Evolutionary conservation across 2,888 invertebrate species (phyloP), one percentile per base, ranked within the genome.

Genomic region (Schrankia costaestrigalis): DNA sequence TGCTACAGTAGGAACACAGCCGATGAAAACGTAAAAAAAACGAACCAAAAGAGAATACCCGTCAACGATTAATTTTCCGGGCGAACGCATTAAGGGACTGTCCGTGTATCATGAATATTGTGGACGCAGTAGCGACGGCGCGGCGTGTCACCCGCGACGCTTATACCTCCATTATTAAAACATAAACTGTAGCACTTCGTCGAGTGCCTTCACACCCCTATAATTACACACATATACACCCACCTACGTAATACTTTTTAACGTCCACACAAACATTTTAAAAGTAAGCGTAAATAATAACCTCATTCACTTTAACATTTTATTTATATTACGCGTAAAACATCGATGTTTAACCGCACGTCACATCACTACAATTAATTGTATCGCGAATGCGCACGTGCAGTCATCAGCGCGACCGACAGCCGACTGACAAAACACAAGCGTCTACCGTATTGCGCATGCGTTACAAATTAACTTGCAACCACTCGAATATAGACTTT

Each of bases 91-190:
- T 26, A 35, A 33, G 19, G 30, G 36, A 46, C 32, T 38, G 43
- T 49, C 44, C 47, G 31, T 33, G 26, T 37, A 39, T 41, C 34
- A 28, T 26, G 28, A 31, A 44, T 41, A 26, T 29, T 23, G 31
- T 51, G 54, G 57, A 25, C 40, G 36, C 37, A 28, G 35, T 23
- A 49, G 38, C 37, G 39, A 30, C 40, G 25, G 51, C 35, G 34
- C 15, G 26, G 37, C 45, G 47, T 46, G 50, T 41, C 60, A 60
- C 49, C 46, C 56, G 50, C 59, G 57, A 52, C 66, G 56, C 57
- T 63, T 67, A 71, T 69, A 67, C 71, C 63, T 63, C 68, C 66
- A 77, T 77, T 73, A 77, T 73, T 73, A 75, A 77, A 75, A 71
- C 74, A 72, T 72, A 76, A 77, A 72, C 68, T 57, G 57, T 51